Evolutionary conservation across 2,797 vertebrate species (phyloP), one percentile per base, ranked within the genome.

Genomic region (Gouania willdenowi): DNA sequence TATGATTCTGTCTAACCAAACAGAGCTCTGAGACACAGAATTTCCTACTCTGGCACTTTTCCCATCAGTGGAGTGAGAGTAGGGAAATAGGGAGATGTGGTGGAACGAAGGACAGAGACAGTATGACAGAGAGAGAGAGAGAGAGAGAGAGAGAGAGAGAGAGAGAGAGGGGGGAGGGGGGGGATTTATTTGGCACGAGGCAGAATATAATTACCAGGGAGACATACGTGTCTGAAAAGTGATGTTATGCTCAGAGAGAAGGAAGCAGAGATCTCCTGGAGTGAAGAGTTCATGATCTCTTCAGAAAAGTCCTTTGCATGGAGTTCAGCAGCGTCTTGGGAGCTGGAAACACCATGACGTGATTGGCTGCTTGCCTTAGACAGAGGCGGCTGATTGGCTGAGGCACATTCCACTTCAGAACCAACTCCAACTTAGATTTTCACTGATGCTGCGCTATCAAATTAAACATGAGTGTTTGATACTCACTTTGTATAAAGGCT

Each of bases 1-100:
- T 84, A 79, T 81, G 86, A 88, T 75, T 82, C 84, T 82, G 66
- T 82, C 71, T 79, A 84, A 86, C 76, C 51, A 84, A 87, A 86
- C 81, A 84, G 75, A 60, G 66, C 77, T 78, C 70, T 61, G 48
- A 75, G 72, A 83, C 79, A 66, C 48, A 68, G 23, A 68, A 68
- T 84, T 77, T 78, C 76, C 71, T 68, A 58, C 66, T 58, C 33
- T 16, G 21, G 56, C 44, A 62, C 61, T 36, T 79, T 84, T 79
- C 73, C 77, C 79, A 77, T 83, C 75, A 59, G 54, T 34, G 4
- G 19, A 55, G 52, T 53, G 49, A 54, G 61, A 52, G 25, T 9
- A 30, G 4, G 13, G 8, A 6, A 6, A 16, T 15, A 10, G 35
- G 11, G 18, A 1, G 4, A n/a, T 4, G 21, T 40, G 14, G 27